A percentile compares a stretch with the other conserved stretches of the same genome.
Conservation (phyloP, 1,140 invertebrate species). For the Caenorhabditis briggsae region DNA sequence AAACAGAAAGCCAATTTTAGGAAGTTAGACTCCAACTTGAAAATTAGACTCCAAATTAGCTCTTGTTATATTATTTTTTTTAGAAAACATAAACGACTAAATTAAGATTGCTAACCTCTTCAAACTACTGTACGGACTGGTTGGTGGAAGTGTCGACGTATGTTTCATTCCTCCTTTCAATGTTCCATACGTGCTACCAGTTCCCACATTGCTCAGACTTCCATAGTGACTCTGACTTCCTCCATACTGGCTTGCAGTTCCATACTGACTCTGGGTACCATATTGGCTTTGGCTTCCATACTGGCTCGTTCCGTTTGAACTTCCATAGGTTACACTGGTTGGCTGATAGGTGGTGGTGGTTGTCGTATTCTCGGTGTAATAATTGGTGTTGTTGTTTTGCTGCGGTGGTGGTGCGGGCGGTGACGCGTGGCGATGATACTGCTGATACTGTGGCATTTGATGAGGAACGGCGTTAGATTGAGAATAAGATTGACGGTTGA, state of each 20-base stretch:
- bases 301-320: slow-evolving; percentile 7
- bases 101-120: slow-evolving; percentile 42
- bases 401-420: slow-evolving; percentile 21
- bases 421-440: slow-evolving; percentile 36
- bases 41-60: too few species aligned
- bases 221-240: slow-evolving; percentile 46
- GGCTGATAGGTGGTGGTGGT: slow-evolving; percentile 36
- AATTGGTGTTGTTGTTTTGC: slow-evolving; percentile 49
- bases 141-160: slow-evolving; percentile 31
- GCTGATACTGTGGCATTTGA: slow-evolving; percentile 49
- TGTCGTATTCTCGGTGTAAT: slow-evolving; percentile 41
- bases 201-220: slow-evolving; percentile 50
- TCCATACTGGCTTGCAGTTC: not conserved
- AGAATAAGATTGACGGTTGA: slow-evolving; percentile 25
- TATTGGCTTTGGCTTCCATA: not conserved
- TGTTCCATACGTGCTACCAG: slow-evolving; percentile 44
- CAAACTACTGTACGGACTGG: slow-evolving; percentile 58
- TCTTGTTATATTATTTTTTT: too few species aligned
- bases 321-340: slow-evolving; percentile 49
- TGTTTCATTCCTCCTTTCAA: slow-evolving; percentile 32
- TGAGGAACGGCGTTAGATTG: slow-evolving; percentile 33
- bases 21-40: too few species aligned
- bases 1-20: not conserved
- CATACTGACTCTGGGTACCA: slow-evolving; percentile 17
- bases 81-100: too few species aligned